phyloP scores from a whole-genome alignment of 2,888 invertebrate species.

The Scrobipalpa costella region DNA sequence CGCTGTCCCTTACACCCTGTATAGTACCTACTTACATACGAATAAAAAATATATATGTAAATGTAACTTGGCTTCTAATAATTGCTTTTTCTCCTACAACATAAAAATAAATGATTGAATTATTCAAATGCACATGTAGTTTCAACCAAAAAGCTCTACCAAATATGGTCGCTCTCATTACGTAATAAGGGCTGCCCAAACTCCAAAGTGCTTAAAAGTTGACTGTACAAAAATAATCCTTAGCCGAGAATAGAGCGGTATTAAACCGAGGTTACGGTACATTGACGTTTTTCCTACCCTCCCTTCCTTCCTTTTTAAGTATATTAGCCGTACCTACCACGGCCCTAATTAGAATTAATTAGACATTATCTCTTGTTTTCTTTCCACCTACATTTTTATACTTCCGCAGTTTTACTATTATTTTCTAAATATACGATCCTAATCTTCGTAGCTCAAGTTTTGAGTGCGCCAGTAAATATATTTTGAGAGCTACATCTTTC shows the following conservation, averaged over 20 bases:
- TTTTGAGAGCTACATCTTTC: slow-evolving; percentile 2
- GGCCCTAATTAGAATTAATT: slow-evolving; percentile 67
- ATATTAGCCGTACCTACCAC: slow-evolving; percentile 51
- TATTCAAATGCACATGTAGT: slow-evolving; percentile 59
- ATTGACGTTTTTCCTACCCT: slow-evolving; percentile 64
- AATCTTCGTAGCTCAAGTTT: slow-evolving; percentile 8
- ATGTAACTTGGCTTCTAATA: background rate
- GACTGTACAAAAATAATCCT: slow-evolving; percentile 39
- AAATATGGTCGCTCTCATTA: background rate
- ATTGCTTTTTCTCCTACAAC: too few species aligned
- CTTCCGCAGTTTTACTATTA: slow-evolving; percentile 25
- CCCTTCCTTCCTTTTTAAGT: slow-evolving; percentile 46
- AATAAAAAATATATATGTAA: too few species aligned
- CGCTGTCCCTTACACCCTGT: too few species aligned
- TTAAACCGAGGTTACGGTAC: slow-evolving; percentile 64
- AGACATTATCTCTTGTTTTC: slow-evolving; percentile 36
- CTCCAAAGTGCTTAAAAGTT: background rate
- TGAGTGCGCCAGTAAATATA: background rate
- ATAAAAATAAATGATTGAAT: slow-evolving; percentile 56
- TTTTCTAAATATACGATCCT: slow-evolving; percentile 27
- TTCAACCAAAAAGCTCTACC: too few species aligned
- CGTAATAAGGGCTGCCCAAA: background rate
- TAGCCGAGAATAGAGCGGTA: slow-evolving; percentile 52
- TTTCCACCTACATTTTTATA: slow-evolving; percentile 27
- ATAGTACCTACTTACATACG: too few species aligned